These are phyloP conservation scores for Cydia pomonella DNA, from an alignment of 1,140 invertebrate genomes.

Conservation along the genomic window DNA sequence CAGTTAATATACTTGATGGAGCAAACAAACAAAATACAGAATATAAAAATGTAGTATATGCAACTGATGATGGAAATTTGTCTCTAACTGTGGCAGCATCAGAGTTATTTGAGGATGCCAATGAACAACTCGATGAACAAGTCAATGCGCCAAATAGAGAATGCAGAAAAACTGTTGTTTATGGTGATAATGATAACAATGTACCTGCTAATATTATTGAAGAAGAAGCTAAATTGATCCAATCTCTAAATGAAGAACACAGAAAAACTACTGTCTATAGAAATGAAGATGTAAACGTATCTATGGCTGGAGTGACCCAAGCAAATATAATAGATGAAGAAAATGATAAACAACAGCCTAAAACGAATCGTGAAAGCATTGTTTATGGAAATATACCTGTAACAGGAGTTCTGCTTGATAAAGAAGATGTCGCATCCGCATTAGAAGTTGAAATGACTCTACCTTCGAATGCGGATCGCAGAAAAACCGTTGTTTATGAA, in stretches of 20 bases:
- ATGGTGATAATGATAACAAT: slow-evolving; percentile 37
- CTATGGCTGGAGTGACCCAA: background rate
- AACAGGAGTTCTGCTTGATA: background rate
- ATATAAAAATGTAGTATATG: slow-evolving; percentile 38
- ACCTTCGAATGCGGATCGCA: background rate
- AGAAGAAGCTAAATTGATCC: background rate
- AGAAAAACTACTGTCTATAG: background rate
- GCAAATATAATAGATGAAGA: slow-evolving; percentile 27
- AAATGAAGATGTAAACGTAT: background rate
- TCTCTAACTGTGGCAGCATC: slow-evolving; percentile 45
- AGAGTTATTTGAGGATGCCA: background rate
- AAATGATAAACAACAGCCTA: slow-evolving; percentile 19
- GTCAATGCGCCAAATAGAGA: background rate
- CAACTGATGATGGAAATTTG: slow-evolving; percentile 40
- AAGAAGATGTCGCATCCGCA: too few species aligned
- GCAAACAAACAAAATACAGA: background rate
- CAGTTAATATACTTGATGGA: slow-evolving; percentile 13
- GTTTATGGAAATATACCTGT: background rate
- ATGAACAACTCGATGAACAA: background rate
- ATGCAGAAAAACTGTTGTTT: slow-evolving; percentile 41
- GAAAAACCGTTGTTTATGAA: slow-evolving; percentile 36
- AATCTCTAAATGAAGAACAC: background rate
- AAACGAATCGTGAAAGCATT: slow-evolving; percentile 36
- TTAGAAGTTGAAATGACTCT: too few species aligned
- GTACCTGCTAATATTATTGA: slow-evolving; percentile 38